Evolutionary conservation across 2,888 invertebrate species (phyloP).

Genomic region (Hedya salicella): DNA sequence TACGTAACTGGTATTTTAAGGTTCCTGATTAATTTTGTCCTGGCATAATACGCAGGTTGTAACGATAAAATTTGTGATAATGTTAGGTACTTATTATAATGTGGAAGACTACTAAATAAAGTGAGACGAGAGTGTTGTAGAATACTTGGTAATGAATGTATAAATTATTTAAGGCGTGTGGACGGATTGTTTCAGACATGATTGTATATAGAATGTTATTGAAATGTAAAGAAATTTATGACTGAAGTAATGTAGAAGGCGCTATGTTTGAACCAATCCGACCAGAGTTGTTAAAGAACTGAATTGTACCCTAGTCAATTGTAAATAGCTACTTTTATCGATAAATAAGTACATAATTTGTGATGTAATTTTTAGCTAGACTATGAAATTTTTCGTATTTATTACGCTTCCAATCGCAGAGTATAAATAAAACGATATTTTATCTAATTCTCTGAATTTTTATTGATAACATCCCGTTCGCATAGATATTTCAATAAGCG

Average conservation of each 20-base stretch:
- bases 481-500: constrained; percentile 41
- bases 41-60: constrained; percentile 57
- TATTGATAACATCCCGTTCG: constrained; percentile 49
- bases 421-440: constrained; percentile 84
- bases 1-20: constrained; percentile 64
- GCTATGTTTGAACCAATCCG: constrained; percentile 35
- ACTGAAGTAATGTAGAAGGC: constrained; percentile 12
- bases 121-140: constrained; percentile 56
- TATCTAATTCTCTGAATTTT: constrained; percentile 74
- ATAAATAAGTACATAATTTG: constrained; percentile 77
- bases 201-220: constrained; percentile 38
- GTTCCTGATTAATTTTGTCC: constrained; percentile 67
- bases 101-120: constrained; percentile 59
- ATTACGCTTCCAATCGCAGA: constrained; percentile 84
- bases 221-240: constrained; percentile 20
- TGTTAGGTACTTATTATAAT: constrained; percentile 73
- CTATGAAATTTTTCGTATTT: constrained; percentile 81
- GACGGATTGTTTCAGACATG: constrained; percentile 38
- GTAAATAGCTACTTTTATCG: constrained; percentile 73
- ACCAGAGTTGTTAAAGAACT: constrained; percentile 77
- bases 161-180: constrained; percentile 33
- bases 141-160: constrained; percentile 62
- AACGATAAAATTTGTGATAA: constrained; percentile 76
- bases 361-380: constrained; percentile 83
- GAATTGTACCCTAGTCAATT: constrained; percentile 85